Evolutionary conservation across 1,140 invertebrate species (phyloP).

Genomic region (Drosophila bocki): DNA sequence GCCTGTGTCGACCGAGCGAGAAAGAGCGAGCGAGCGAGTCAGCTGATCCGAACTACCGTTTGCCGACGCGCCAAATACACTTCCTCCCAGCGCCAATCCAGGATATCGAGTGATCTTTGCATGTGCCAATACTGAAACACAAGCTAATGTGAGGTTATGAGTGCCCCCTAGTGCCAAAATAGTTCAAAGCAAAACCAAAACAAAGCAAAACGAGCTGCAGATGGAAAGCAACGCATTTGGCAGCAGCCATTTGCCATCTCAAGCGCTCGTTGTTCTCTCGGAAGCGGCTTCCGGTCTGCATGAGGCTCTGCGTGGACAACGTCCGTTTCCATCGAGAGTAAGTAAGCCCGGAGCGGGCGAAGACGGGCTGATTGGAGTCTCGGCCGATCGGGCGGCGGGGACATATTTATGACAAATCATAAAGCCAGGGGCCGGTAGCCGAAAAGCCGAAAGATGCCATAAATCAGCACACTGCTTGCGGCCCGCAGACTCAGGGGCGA

Average conservation of each 20-base stretch:
- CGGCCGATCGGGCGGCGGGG: conserved; percentile 39
- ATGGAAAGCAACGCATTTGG: conserved; percentile 86
- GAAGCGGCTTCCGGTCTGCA: conserved; percentile 90
- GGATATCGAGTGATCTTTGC: conserved; percentile 38
- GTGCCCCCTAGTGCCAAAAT: conserved; percentile 52
- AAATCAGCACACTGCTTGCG: conserved; percentile 72
- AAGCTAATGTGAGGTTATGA: conserved; percentile 65
- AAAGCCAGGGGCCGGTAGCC: conserved; percentile 65
- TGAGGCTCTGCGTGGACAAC: conserved; percentile 90
- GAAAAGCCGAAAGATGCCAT: conserved; percentile 65
- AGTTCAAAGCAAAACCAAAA: conserved; percentile 40
- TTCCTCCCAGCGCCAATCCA: conserved; percentile 17
- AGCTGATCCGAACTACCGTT: conserved; percentile 35
- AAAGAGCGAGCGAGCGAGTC: conserved; percentile 27
- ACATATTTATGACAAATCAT: conserved; percentile 84
- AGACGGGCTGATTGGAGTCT: conserved; percentile 25
- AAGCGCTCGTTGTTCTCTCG: conserved; percentile 92
- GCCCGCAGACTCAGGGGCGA: conserved; percentile 20
- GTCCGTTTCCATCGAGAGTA: conserved; percentile 87
- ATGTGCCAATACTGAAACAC: conserved; percentile 50
- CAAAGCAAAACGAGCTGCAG: conserved; percentile 57
- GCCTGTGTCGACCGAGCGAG: conserved; percentile 23
- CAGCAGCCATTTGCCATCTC: conserved; percentile 89
- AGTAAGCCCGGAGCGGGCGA: conserved; percentile 46
- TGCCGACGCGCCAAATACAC: conserved; percentile 42